Percentiles rank a stretch among this genome's conserved stretches.
Evolutionary conservation across 1,140 invertebrate genomes (phyloP).

Genomic region (Ladona fulva): DNA sequence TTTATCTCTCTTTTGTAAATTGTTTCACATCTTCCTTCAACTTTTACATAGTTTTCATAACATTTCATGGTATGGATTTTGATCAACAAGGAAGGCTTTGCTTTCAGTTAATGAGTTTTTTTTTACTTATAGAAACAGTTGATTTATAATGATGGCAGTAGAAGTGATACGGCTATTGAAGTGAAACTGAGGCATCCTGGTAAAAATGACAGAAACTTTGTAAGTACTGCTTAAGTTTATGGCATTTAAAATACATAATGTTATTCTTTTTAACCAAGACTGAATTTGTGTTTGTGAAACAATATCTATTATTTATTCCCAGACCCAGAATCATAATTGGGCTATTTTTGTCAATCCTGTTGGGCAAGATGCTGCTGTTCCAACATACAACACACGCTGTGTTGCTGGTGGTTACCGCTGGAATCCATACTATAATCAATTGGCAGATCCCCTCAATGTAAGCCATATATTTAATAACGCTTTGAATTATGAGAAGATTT

Average conservation of each 20-base stretch:
- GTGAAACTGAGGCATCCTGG: constrained; percentile 78
- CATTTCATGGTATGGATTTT: too few species aligned
- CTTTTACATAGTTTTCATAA: too few species aligned
- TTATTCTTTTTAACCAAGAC: too few species aligned
- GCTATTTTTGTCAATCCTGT: constrained; percentile 88
- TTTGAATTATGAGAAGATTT: neutral
- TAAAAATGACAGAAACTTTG: constrained; percentile 66
- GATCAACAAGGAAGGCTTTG: neutral
- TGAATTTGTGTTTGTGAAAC: too few species aligned
- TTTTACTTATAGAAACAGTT: constrained; percentile 60
- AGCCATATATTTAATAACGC: constrained; percentile 28
- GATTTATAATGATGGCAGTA: constrained; percentile 72
- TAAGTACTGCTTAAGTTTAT: constrained; percentile 36
- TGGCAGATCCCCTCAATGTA: constrained; percentile 82
- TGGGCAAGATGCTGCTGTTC: constrained; percentile 81
- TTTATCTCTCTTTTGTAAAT: too few species aligned
- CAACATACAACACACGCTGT: constrained; percentile 68
- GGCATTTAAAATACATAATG: too few species aligned
- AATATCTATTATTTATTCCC: constrained; percentile 27
- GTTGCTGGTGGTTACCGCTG: constrained; percentile 83
- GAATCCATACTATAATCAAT: constrained; percentile 87
- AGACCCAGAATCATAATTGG: constrained; percentile 83
- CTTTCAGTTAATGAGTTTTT: neutral
- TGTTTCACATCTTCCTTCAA: too few species aligned
- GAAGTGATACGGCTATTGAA: constrained; percentile 83